These are phyloP conservation scores for Polydrusus pterygomalis DNA, from an alignment of 2,888 invertebrate genomes.

Conservation along the genomic window DNA sequence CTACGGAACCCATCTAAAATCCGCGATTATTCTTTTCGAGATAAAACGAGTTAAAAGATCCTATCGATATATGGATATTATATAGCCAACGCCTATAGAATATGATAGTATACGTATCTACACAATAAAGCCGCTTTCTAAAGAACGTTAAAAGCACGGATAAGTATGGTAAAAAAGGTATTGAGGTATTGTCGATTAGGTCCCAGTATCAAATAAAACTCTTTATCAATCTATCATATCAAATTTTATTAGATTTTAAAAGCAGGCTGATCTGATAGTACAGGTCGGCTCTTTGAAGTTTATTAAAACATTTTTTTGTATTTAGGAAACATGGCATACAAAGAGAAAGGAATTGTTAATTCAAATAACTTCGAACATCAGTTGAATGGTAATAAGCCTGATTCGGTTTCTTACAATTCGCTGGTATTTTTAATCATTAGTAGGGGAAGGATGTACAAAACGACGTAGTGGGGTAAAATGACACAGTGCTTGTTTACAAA, in stretches of 20 bases:
- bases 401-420: too few species aligned
- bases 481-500: too few species aligned
- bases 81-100: slow-evolving; percentile 20
- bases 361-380: neutral
- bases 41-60: slow-evolving; percentile 10
- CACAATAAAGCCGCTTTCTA: slow-evolving; percentile 59
- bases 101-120: slow-evolving; percentile 35
- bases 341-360: slow-evolving; percentile 8
- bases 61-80: neutral
- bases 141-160: slow-evolving; percentile 57
- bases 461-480: too few species aligned
- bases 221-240: slow-evolving; percentile 63
- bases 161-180: slow-evolving; percentile 50
- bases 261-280: slow-evolving; percentile 62
- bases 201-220: slow-evolving; percentile 14
- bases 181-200: slow-evolving; percentile 22
- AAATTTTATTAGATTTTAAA: slow-evolving; percentile 62
- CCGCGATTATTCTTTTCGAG: neutral
- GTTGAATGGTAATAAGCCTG: neutral
- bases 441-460: too few species aligned
- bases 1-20: too few species aligned
- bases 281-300: slow-evolving; percentile 57
- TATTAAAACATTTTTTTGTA: slow-evolving; percentile 39
- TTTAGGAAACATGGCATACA: slow-evolving; percentile 5
- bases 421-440: too few species aligned